Base-by-base conservation (phyloP, 2,888 invertebrate genomes). In the Eupsilia transversa region DNA sequence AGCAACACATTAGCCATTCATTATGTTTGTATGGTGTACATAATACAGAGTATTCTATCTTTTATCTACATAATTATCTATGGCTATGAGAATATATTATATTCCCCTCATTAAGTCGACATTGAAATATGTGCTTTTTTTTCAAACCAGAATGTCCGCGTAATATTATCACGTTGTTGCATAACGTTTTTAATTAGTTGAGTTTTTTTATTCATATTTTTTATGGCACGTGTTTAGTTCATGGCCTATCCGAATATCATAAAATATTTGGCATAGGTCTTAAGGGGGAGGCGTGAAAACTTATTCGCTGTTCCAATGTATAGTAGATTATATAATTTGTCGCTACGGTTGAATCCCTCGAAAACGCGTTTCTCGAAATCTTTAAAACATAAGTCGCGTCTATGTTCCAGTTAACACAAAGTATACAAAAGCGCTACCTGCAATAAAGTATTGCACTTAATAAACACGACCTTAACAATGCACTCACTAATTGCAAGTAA, bases 401-500 rank as follows among this genome's bases (percentile, higher is more conserved):
- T n/a, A n/a, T 10, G 30, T 30, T 43, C 14, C 20, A 9, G 20
- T 54, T 38, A 27, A 30, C 38, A 23, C 17, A 65, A 20, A n/a
- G 52, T 69, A 23, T 7, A 23, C 4, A 35, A 43, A 61, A n/a
- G 1, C 23, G 4, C 23, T 20, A 43, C 20, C 9, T 20, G n/a
- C 27, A 41, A 41, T 41, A n/a, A 70, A 38, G 41, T 10, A n/a
- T 30, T 33, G 10, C 2, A 70, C 61, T n/a, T 10, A 61, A 46
- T 38, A 56, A 78, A 79, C 59, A 68, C 9, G 20, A 49, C 43
- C 27, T 41, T 56, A 5, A 30, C 30, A 70, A 43, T 33, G 52
- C n/a, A 49, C 33, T 82, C 5, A 12, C 23, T 80, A 79, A 83
- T 72, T 81, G 35, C 63, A 63, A 23, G 27, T 14, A 27, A 66